A percentile compares a stretch with the other conserved stretches of the same genome.
Evolutionary conservation across 2,888 invertebrate genomes (phyloP).

Genomic region (Oxycera nigricornis): DNA sequence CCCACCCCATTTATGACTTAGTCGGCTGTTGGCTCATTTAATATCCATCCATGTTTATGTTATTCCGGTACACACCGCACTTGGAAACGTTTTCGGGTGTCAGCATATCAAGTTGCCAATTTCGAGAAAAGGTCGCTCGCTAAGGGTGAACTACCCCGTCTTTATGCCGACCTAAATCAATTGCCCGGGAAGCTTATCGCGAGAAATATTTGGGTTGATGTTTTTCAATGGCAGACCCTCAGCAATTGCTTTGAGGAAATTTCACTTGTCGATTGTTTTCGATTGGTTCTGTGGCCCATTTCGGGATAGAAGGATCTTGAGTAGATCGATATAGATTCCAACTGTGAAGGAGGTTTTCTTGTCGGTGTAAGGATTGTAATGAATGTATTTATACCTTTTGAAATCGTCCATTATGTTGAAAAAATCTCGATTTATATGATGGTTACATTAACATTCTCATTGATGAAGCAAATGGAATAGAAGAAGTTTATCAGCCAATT

Average conservation of each 20-base stretch:
- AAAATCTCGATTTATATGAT: too few species aligned
- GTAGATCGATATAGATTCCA: too few species aligned
- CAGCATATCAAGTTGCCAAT: slow-evolving; percentile 8
- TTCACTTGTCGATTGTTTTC: slow-evolving; percentile 10
- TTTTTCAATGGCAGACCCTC: background rate
- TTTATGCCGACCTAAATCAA: slow-evolving; percentile 1
- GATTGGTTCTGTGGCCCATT: background rate
- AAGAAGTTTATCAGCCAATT: too few species aligned
- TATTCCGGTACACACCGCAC: slow-evolving; percentile 14
- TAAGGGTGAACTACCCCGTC: background rate
- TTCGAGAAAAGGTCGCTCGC: background rate
- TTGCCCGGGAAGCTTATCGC: background rate
- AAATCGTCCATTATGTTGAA: too few species aligned
- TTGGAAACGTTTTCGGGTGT: slow-evolving; percentile 4
- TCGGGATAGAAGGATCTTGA: background rate
- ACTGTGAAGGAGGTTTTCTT: too few species aligned
- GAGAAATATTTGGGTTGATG: slow-evolving; percentile 4
- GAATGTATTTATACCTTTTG: too few species aligned
- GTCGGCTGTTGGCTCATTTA: slow-evolving; percentile 1
- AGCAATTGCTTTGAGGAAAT: slow-evolving; percentile 6
- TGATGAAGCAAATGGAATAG: too few species aligned
- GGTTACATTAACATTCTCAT: too few species aligned
- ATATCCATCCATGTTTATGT: slow-evolving; percentile 18
- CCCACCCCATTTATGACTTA: background rate
- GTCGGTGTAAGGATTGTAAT: too few species aligned